These are phyloP conservation scores for Centropristis striata DNA, from an alignment of 2,113 vertebrate genomes.

Conservation along the genomic window DNA sequence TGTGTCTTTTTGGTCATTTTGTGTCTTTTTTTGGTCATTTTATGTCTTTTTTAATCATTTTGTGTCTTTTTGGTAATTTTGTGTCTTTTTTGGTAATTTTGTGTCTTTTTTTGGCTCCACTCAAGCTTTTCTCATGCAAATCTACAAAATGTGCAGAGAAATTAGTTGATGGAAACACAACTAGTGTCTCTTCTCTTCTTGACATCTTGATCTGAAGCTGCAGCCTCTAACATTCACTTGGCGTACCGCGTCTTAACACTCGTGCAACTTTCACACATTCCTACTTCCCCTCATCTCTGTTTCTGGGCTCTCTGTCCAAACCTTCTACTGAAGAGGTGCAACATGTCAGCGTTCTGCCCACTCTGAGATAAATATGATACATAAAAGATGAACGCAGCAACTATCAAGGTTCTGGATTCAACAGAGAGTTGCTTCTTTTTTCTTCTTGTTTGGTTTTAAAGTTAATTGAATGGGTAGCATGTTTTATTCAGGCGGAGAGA, in stretches of 20 bases:
- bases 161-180: too few relatives aligned
- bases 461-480: slow-evolving; percentile 9
- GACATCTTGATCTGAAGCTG: too few relatives aligned
- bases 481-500: slow-evolving; percentile 31
- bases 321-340: neutral
- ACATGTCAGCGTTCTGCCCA: neutral
- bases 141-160: too few relatives aligned
- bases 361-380: neutral
- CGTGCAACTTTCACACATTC: too few relatives aligned
- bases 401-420: neutral
- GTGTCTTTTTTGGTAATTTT: too few relatives aligned
- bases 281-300: neutral
- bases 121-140: too few relatives aligned
- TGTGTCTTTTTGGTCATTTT: too few relatives aligned
- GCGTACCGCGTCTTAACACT: neutral
- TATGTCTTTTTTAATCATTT: too few relatives aligned
- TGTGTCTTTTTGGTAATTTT: too few relatives aligned
- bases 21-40: too few relatives aligned
- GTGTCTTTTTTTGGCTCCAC: too few relatives aligned
- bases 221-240: neutral
- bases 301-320: neutral
- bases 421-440: neutral
- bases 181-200: too few relatives aligned
- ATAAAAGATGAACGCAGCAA: neutral
- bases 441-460: slow-evolving; percentile 5